Conservation (phyloP, 2,888 invertebrate genomes). For the Eumerus sabulonum region DNA sequence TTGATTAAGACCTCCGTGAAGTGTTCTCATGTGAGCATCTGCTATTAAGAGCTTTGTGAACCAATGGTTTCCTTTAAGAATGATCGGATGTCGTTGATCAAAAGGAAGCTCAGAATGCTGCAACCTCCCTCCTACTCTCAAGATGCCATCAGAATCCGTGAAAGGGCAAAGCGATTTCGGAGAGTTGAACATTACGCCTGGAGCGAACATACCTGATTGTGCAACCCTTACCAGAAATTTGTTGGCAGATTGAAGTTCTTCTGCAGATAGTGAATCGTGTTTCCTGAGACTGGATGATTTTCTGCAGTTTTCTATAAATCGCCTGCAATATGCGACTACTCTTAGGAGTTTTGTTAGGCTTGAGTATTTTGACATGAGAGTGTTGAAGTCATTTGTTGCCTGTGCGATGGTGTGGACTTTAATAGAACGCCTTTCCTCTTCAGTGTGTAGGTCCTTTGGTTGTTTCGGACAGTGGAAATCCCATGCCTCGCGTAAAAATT, state of each 20-base stretch:
- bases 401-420: too few species aligned
- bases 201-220: not conserved
- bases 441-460: too few species aligned
- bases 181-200: not conserved
- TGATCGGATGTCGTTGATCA: not conserved
- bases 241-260: too few species aligned
- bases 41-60: not conserved
- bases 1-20: not conserved
- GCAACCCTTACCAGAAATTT: not conserved
- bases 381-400: too few species aligned
- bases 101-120: not conserved
- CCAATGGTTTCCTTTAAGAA: not conserved
- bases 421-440: too few species aligned
- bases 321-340: too few species aligned
- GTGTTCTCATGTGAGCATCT: not conserved
- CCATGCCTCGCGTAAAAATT: not conserved
- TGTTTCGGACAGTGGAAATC: not conserved
- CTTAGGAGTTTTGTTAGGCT: too few species aligned
- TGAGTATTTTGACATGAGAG: too few species aligned
- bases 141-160: not conserved
- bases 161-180: constrained; percentile 4
- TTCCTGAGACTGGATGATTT: too few species aligned
- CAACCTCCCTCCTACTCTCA: constrained; percentile 4
- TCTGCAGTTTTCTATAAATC: too few species aligned
- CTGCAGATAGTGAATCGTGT: too few species aligned